These are phyloP conservation scores for Microplitis mediator DNA, from an alignment of 1,140 invertebrate genomes.

Conservation along the genomic window DNA sequence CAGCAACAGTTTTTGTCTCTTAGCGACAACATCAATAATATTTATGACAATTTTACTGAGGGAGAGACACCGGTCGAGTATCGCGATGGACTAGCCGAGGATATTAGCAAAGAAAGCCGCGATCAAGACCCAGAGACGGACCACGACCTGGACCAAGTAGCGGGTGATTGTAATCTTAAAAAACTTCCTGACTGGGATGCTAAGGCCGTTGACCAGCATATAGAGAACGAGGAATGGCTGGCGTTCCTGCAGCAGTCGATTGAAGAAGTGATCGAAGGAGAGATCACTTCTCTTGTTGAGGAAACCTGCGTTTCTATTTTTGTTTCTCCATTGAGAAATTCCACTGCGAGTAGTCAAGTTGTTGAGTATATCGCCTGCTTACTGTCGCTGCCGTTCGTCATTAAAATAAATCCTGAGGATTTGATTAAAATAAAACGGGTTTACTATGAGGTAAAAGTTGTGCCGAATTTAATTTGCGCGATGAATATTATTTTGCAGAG, in stretches of 20 bases:
- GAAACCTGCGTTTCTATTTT: constrained; percentile 76
- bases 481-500: constrained; percentile 67
- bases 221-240: constrained; percentile 85
- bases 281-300: constrained; percentile 73
- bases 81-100: no score
- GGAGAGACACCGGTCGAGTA: no score
- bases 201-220: constrained; percentile 63
- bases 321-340: constrained; percentile 72
- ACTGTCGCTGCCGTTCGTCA: constrained; percentile 73
- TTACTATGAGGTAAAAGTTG: constrained; percentile 76
- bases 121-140: no score
- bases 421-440: constrained; percentile 69
- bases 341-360: constrained; percentile 68
- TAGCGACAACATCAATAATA: constrained; percentile 7
- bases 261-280: constrained; percentile 72
- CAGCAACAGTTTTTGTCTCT: background rate
- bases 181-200: constrained; percentile 53
- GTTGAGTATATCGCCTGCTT: constrained; percentile 73
- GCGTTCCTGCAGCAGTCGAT: constrained; percentile 69
- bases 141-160: no score
- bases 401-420: constrained; percentile 62
- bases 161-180: constrained; percentile 28
- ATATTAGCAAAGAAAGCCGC: no score
- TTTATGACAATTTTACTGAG: background rate
- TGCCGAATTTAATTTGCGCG: constrained; percentile 78